phyloP scores from a whole-genome alignment of 2,113 vertebrate species.

The Cercopithecus mona region DNA sequence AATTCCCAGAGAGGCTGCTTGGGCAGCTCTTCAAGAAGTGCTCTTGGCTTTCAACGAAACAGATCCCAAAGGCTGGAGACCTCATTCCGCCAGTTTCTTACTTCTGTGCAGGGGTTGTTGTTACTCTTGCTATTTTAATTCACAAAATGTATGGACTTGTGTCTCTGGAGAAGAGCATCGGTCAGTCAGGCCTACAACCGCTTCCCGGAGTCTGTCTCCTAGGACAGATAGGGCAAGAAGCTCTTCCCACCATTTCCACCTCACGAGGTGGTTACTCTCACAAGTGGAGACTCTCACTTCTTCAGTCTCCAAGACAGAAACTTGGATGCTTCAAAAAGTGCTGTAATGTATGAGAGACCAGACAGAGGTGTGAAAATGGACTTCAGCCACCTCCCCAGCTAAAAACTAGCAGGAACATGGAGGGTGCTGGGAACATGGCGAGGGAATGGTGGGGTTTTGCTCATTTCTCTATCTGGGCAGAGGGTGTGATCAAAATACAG shows the following conservation, averaged over 20 bases:
- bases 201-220: neutral
- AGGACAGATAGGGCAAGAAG: neutral
- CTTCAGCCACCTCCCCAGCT: neutral
- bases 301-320: neutral
- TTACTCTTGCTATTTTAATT: neutral
- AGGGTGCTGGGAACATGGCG: too few species aligned
- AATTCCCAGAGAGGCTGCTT: neutral
- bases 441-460: rapidly evolving
- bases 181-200: neutral
- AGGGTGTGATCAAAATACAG: neutral
- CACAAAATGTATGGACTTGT: neutral
- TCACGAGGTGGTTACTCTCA: neutral
- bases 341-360: neutral
- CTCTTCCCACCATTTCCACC: neutral
- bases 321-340: neutral
- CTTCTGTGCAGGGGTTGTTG: neutral
- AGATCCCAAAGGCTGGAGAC: neutral
- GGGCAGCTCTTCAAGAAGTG: neutral
- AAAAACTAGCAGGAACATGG: neutral
- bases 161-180: too few species aligned
- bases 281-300: neutral
- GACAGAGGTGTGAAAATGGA: too few species aligned
- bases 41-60: neutral
- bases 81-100: rapidly evolving
- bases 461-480: neutral